phyloP scores from a whole-genome alignment of 2,113 vertebrate genomes.

The human region GRCh38 chr15:92100501-92101000 shows the following conservation, averaged over 20 bases:
- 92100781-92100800: background rate
- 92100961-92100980: background rate
- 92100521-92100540: background rate
- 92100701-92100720: background rate
- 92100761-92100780: background rate
- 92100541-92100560: background rate
- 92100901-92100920: accelerated
- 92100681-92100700: background rate
- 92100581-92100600: background rate
- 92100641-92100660: background rate
- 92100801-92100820: background rate
- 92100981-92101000: background rate
- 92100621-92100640: background rate
- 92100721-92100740: background rate
- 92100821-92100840: no score
- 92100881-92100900: background rate
- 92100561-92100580: background rate
- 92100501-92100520: background rate
- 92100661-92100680: background rate
- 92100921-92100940: background rate
- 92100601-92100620: background rate
- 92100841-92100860: background rate
- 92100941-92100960: background rate
- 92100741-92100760: background rate
- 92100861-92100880: background rate